Evolutionary conservation across 2,113 vertebrate genomes (phyloP).

Genomic region (Triplophysa tibetana): DNA sequence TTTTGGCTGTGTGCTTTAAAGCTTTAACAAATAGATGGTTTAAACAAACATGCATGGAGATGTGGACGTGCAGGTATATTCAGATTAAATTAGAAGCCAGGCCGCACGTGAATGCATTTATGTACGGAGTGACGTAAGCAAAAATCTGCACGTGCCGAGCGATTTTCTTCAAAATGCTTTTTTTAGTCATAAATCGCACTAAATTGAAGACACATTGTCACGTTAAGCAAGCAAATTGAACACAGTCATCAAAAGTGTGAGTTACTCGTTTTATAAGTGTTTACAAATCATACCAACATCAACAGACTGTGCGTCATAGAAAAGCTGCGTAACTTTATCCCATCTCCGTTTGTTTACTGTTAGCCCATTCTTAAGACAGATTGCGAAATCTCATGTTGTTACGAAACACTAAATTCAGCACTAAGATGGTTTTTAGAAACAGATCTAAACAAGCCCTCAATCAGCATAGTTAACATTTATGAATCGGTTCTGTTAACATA

Average conservation of each 20-base stretch:
- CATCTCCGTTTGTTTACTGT: conserved; percentile 7
- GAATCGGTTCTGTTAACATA: neutral
- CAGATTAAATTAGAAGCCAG: too few species aligned
- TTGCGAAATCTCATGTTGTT: conserved; percentile 12
- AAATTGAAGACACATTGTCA: neutral
- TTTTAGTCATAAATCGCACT: too few species aligned
- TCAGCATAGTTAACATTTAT: conserved; percentile 3
- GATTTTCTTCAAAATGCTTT: too few species aligned
- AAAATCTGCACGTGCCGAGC: too few species aligned
- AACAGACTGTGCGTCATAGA: conserved; percentile 24
- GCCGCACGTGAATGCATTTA: too few species aligned
- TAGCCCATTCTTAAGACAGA: conserved; percentile 7
- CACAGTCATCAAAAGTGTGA: neutral
- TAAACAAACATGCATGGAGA: too few species aligned
- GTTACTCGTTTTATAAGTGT: neutral
- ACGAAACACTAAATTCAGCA: conserved; percentile 18
- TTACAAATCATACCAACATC: neutral
- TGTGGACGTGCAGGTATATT: too few species aligned
- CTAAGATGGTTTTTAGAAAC: neutral
- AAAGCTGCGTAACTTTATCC: conserved; percentile 13
- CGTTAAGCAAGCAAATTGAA: neutral
- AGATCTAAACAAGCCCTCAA: conserved; percentile 15
- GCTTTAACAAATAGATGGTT: too few species aligned
- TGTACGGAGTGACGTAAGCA: too few species aligned
- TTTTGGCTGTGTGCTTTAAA: neutral